A percentile compares a stretch with the other conserved stretches of the same genome.
Evolutionary conservation across 2,113 vertebrate genomes (phyloP).

Genomic region (Brachypodius melanocephalos): DNA sequence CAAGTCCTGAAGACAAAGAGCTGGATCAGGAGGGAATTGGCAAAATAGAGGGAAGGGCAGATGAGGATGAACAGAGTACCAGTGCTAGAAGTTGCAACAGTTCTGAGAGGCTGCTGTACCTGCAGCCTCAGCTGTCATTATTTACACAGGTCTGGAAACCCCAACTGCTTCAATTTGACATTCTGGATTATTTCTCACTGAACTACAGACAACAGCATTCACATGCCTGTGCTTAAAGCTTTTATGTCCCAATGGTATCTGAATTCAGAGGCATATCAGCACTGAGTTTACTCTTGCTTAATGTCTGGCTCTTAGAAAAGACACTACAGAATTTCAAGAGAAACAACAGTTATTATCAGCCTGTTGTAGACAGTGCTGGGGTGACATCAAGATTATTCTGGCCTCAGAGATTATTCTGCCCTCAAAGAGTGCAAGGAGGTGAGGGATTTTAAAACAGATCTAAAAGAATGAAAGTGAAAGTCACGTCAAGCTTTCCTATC

Average conservation of each 20-base stretch:
- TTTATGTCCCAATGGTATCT: neutral
- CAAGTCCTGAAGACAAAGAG: neutral
- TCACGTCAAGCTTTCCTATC: neutral
- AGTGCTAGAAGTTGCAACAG: neutral
- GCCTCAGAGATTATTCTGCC: neutral
- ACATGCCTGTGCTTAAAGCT: neutral
- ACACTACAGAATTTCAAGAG: neutral
- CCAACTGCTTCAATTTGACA: neutral
- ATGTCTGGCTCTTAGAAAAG: neutral
- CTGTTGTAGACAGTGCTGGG: neutral
- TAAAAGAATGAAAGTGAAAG: neutral
- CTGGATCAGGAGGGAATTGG: neutral
- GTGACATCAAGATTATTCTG: neutral
- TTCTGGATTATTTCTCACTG: neutral
- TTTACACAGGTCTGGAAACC: neutral
- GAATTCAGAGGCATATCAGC: neutral
- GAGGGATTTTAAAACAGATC: neutral
- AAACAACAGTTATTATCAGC: neutral
- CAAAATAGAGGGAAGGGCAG: neutral
- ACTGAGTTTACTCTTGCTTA: neutral
- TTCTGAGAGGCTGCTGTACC: neutral
- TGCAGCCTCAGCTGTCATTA: neutral
- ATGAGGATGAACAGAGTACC: neutral
- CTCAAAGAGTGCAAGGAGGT: neutral
- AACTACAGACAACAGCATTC: neutral